These are phyloP conservation scores for Numenius arquata DNA, from an alignment of 2,113 vertebrate species.

Conservation along the genomic window DNA sequence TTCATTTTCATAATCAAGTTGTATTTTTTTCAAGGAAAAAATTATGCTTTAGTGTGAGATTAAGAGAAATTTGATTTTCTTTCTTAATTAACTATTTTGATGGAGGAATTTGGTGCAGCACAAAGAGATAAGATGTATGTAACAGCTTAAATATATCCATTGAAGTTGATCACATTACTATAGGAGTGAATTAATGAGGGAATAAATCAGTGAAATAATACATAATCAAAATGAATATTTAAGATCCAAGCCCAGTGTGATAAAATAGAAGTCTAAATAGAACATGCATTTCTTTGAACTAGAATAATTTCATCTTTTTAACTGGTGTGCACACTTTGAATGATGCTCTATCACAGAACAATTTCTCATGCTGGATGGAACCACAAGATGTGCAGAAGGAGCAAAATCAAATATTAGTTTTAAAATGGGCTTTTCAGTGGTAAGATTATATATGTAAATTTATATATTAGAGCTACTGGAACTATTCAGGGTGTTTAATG, in stretches of 20 bases:
- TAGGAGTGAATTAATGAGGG: slow-evolving; percentile 51
- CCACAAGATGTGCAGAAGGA: background rate
- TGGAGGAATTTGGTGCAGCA: slow-evolving; percentile 31
- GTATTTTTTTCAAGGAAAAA: slow-evolving; percentile 30
- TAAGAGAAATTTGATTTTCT: slow-evolving; percentile 54
- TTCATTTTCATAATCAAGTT: slow-evolving; percentile 52
- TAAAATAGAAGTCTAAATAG: slow-evolving; percentile 61
- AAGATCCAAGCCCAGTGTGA: slow-evolving; percentile 36
- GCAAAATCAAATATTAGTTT: slow-evolving; percentile 39
- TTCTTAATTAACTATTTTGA: slow-evolving; percentile 64
- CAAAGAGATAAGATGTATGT: slow-evolving; percentile 51
- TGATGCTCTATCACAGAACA: slow-evolving; percentile 2
- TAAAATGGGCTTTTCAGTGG: background rate
- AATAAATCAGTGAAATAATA: slow-evolving; percentile 58
- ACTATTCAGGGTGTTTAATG: background rate
- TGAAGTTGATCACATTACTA: slow-evolving; percentile 54
- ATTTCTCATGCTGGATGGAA: slow-evolving; percentile 33
- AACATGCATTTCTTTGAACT: slow-evolving; percentile 50
- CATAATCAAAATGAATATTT: slow-evolving; percentile 64
- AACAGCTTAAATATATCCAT: slow-evolving; percentile 46
- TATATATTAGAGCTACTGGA: background rate
- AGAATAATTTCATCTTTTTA: slow-evolving; percentile 50
- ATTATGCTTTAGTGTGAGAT: slow-evolving; percentile 38
- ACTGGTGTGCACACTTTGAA: slow-evolving; percentile 1
- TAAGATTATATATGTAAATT: background rate